These are phyloP conservation scores for Platycercus adscitus DNA, from an alignment of 2,113 vertebrate genomes.

Conservation along the genomic window DNA sequence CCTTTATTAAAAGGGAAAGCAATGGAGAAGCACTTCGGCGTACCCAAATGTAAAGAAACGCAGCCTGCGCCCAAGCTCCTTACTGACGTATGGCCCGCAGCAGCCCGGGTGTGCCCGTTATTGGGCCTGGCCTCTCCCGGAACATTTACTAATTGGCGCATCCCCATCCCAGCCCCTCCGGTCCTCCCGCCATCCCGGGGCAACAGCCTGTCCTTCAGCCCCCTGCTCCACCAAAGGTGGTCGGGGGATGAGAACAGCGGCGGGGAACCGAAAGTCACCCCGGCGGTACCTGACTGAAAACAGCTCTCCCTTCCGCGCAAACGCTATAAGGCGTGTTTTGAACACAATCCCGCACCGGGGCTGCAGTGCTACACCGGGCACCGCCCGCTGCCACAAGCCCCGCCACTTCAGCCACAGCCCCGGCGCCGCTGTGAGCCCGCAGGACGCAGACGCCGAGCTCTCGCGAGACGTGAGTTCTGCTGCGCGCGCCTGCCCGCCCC, in stretches of 20 bases:
- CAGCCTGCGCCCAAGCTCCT: accelerated
- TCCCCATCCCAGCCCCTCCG: accelerated
- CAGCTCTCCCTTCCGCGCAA: too few relatives aligned
- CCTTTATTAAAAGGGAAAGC: accelerated
- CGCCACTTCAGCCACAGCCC: accelerated
- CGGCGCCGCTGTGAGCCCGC: accelerated
- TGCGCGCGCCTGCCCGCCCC: neutral
- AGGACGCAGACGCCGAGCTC: accelerated
- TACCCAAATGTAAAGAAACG: accelerated
- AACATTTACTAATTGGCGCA: accelerated
- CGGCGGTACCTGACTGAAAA: neutral
- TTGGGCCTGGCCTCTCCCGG: neutral
- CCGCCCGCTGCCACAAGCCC: neutral
- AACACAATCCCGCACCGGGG: accelerated
- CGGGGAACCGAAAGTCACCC: accelerated
- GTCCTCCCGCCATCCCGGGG: accelerated
- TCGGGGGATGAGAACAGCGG: neutral
- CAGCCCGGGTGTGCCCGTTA: accelerated
- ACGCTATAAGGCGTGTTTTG: accelerated
- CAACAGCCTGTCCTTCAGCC: neutral
- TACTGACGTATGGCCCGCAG: accelerated
- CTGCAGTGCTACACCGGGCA: accelerated
- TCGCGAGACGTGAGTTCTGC: neutral
- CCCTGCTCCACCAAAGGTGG: accelerated
- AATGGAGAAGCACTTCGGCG: accelerated